Base-by-base conservation (phyloP, 1,140 invertebrate species). In the Heliconius eleuchia region DNA sequence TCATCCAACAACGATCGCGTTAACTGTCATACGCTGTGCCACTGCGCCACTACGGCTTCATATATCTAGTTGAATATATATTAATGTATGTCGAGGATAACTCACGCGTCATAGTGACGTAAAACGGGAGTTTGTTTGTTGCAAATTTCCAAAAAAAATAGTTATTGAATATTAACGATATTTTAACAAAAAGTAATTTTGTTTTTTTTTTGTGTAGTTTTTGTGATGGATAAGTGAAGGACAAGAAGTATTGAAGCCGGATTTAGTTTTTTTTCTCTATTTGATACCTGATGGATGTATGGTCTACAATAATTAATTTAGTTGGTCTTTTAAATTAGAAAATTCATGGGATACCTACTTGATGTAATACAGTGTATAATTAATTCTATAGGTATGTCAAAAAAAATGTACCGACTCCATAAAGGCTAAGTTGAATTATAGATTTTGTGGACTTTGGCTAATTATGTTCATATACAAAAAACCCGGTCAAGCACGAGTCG, bases 51-150 rank as follows among this genome's bases (percentile, higher is more conserved):
- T 19, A 57, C n/a, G 19, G 7, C n/a, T 1, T 66, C 11, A 16
- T 30, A 66, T 66, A 30, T 27, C n/a, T 30, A 27, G 7, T 27
- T 66, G 13, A 27, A 27, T 60, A 27, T 7, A 8, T 60, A 27
- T 60, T 23, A 60, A 60, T 60, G 60, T 66, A 66, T 66, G 60
- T 66, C 60, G 60, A 66, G 60, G 60, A 66, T 66, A 66, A 9
- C 23, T 13, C 60, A 27, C 60, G 60, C 60, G 60, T 66, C 60
- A 66, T 27, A 13, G 60, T 66, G 60, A 66, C 60, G 60, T 27
- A 30, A 66, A 66, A 27, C 60, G 23, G 0, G 8, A 9, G 60
- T 16, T 66, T 16, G 11, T 30, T 27, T 66, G 23, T 66, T 27
- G 27, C 9, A 7, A 57, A 57, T 57, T 57, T 57, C 8, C 55